Percentiles rank a stretch among this genome's conserved stretches.
These are phyloP conservation scores for Neoascia interrupta DNA, from an alignment of 2,888 invertebrate genomes.

Conservation along the genomic window DNA sequence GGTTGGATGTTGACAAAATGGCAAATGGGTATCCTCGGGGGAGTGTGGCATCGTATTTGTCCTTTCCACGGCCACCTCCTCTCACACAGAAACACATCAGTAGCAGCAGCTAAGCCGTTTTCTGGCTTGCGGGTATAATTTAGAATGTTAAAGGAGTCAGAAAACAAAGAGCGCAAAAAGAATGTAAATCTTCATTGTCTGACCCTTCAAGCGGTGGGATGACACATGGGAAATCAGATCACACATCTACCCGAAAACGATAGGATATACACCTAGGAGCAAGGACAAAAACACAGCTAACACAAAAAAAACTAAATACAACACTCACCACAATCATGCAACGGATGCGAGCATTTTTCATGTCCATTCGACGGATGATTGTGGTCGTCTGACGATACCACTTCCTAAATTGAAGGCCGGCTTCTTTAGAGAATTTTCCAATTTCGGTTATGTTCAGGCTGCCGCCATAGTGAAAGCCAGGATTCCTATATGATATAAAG, in stretches of 20 bases:
- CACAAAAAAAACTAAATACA: neutral
- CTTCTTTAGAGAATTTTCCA: constrained; percentile 80
- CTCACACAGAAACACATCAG: constrained; percentile 4
- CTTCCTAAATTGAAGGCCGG: constrained; percentile 73
- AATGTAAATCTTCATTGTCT: constrained; percentile 66
- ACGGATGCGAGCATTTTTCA: constrained; percentile 82
- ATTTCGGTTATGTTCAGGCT: constrained; percentile 79
- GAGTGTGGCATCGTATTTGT: constrained; percentile 52
- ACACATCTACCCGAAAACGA: constrained; percentile 20
- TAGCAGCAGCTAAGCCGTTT: constrained; percentile 21
- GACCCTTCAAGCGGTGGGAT: constrained; percentile 47
- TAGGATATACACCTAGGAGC: neutral
- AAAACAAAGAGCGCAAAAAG: constrained; percentile 40
- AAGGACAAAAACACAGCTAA: neutral
- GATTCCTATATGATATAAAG: constrained; percentile 81
- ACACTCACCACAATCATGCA: constrained; percentile 81
- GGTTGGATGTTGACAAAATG: constrained; percentile 61
- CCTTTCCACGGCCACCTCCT: constrained; percentile 13
- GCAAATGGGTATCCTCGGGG: constrained; percentile 58
- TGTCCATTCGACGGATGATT: constrained; percentile 79
- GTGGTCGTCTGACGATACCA: constrained; percentile 76
- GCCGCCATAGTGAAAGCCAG: constrained; percentile 82
- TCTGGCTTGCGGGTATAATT: constrained; percentile 53
- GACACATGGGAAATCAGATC: constrained; percentile 72
- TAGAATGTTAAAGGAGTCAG: constrained; percentile 52